A percentile compares a stretch with the other conserved stretches of the same genome.
Conservation (phyloP, 1,140 invertebrate species). For the Zaprionus inermis region DNA sequence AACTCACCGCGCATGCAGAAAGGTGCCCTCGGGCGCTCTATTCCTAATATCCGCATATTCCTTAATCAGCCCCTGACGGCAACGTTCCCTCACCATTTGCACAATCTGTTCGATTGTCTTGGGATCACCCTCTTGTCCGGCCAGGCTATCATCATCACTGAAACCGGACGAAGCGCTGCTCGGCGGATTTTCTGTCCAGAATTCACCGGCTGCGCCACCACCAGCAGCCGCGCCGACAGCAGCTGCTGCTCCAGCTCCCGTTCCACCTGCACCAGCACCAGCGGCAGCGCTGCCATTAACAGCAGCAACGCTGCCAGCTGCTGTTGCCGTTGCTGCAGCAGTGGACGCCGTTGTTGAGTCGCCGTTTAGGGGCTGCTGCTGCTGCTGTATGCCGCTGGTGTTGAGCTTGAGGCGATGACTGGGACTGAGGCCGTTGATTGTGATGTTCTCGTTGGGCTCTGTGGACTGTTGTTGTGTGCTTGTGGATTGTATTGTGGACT, state of each 20-base stretch:
- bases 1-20: conserved; percentile 87
- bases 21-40: conserved; percentile 92
- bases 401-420: conserved; percentile 54
- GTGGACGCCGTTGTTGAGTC: conserved; percentile 30
- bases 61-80: conserved; percentile 90
- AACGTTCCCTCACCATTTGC: conserved; percentile 89
- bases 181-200: conserved; percentile 88
- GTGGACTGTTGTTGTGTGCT: conserved; percentile 3
- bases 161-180: conserved; percentile 93
- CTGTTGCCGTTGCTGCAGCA: neutral
- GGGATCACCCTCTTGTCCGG: conserved; percentile 88
- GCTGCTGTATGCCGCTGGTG: conserved; percentile 31
- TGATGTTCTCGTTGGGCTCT: conserved; percentile 81
- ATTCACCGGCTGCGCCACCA: conserved; percentile 82
- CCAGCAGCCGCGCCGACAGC: conserved; percentile 11
- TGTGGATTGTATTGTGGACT: conserved; percentile 13
- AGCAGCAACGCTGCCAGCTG: conserved; percentile 57
- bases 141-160: conserved; percentile 94
- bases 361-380: conserved; percentile 6
- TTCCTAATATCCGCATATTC: conserved; percentile 95
- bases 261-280: too few species aligned
- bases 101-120: conserved; percentile 91
- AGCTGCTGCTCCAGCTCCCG: neutral
- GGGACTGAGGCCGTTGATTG: conserved; percentile 78
- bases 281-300: conserved; percentile 63